Evolutionary conservation across 2,888 invertebrate species (phyloP).

Genomic region (Diarsia dahlii): DNA sequence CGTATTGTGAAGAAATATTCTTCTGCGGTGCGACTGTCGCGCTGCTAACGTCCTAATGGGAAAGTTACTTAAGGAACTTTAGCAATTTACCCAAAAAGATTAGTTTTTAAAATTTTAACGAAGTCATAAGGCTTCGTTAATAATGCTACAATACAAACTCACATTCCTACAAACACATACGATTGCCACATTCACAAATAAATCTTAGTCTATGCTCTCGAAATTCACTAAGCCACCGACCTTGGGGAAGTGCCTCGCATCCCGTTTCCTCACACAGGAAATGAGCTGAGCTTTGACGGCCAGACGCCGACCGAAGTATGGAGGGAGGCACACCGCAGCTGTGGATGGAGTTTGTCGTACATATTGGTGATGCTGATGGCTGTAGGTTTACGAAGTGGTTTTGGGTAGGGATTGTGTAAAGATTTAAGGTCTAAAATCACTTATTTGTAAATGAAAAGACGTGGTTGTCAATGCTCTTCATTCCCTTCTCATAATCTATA

Average conservation of each 20-base stretch:
- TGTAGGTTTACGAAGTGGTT: background rate
- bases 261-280: conserved; percentile 77
- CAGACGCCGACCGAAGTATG: conserved; percentile 50
- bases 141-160: too few relatives aligned
- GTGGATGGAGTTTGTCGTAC: conserved; percentile 6
- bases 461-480: background rate
- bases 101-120: too few relatives aligned
- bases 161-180: background rate
- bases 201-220: conserved; percentile 54
- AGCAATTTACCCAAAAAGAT: too few relatives aligned
- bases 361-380: conserved; percentile 21
- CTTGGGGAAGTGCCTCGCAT: conserved; percentile 72
- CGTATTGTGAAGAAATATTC: too few relatives aligned
- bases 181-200: conserved; percentile 22
- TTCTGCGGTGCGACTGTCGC: too few relatives aligned
- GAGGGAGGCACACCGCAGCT: conserved; percentile 52
- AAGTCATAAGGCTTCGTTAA: too few relatives aligned
- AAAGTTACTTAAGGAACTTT: too few relatives aligned
- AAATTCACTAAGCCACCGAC: conserved; percentile 70
- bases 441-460: background rate
- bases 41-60: too few relatives aligned
- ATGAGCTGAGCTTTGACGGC: conserved; percentile 76
- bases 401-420: background rate
- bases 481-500: too few relatives aligned
- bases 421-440: too few relatives aligned